Percentiles rank a stretch among this genome's conserved stretches.
phyloP scores from a whole-genome alignment of 2,888 invertebrate species.

The Scaptomyza cyrtandrae region DNA sequence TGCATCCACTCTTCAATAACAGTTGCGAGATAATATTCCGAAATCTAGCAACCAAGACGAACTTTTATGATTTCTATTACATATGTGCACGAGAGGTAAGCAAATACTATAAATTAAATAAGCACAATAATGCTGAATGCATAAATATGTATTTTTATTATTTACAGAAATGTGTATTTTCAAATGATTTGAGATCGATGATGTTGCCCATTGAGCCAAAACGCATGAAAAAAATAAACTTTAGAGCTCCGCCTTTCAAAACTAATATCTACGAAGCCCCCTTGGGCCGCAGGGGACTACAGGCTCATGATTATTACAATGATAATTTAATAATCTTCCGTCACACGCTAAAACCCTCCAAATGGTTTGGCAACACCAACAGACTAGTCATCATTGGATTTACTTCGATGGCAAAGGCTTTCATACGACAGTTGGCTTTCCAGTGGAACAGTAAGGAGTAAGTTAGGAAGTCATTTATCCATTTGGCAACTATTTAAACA shows the following conservation, averaged over 20 bases:
- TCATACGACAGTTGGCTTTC: conserved; percentile 74
- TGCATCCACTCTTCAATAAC: conserved; percentile 76
- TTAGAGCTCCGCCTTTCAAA: not conserved
- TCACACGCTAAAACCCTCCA: conserved; percentile 57
- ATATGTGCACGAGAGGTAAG: conserved; percentile 48
- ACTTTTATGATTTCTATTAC: conserved; percentile 66
- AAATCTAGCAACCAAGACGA: conserved; percentile 67
- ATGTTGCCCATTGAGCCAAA: conserved; percentile 78
- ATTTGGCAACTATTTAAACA: not conserved
- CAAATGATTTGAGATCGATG: conserved; percentile 66
- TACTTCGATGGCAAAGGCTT: conserved; percentile 67
- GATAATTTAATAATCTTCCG: conserved; percentile 62
- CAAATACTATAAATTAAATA: not conserved
- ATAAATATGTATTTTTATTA: not conserved
- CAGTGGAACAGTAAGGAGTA: conserved; percentile 74
- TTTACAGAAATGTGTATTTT: conserved; percentile 34
- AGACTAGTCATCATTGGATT: conserved; percentile 78
- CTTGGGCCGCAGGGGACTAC: conserved; percentile 2
- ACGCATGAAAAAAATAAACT: conserved; percentile 43
- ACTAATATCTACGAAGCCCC: not conserved
- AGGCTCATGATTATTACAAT: conserved; percentile 29
- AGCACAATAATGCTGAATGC: not conserved
- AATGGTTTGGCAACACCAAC: conserved; percentile 57
- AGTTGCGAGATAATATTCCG: conserved; percentile 68
- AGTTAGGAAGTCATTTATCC: conserved; percentile 3